A percentile compares a stretch with the other conserved stretches of the same genome.
Conservation (phyloP, 2,113 vertebrate genomes). For the Forbesichthys agassizii region DNA sequence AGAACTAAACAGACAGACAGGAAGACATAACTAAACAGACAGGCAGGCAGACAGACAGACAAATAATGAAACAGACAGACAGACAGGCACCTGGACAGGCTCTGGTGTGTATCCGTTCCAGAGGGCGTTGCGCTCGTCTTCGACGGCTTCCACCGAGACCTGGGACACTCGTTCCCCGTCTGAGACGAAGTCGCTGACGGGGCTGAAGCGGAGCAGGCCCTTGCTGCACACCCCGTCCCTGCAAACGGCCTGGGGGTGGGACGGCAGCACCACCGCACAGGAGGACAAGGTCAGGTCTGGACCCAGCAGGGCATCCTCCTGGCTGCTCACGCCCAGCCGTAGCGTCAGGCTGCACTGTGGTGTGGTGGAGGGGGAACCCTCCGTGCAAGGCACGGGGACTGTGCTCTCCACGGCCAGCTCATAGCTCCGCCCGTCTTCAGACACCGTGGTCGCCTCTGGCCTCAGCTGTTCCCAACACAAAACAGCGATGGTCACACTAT, state of each 20-base stretch:
- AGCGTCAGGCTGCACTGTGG: constrained; percentile 80
- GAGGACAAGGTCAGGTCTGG: constrained; percentile 86
- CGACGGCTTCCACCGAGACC: constrained; percentile 75
- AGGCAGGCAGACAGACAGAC: not conserved
- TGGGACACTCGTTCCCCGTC: constrained; percentile 81
- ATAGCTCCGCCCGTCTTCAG: constrained; percentile 84
- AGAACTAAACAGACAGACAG: not conserved
- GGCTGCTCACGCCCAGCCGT: constrained; percentile 74
- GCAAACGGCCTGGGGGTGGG: constrained; percentile 63
- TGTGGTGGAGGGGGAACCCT: constrained; percentile 51
- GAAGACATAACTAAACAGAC: too few relatives aligned
- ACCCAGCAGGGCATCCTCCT: constrained; percentile 51
- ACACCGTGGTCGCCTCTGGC: constrained; percentile 75
- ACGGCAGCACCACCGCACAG: constrained; percentile 79
- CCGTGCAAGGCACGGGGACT: constrained; percentile 81
- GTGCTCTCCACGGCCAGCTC: constrained; percentile 81
- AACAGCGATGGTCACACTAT: not conserved
- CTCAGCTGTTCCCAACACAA: constrained; percentile 69
- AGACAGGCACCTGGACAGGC: constrained; percentile 75
- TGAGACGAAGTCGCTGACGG: constrained; percentile 79
- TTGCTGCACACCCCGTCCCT: constrained; percentile 74
- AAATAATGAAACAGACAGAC: too few relatives aligned
- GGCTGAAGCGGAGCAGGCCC: constrained; percentile 76
- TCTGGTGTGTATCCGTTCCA: constrained; percentile 85
- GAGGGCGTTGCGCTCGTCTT: constrained; percentile 74